Conservation (phyloP, 2,113 vertebrate genomes). For the Propithecus coquereli region DNA sequence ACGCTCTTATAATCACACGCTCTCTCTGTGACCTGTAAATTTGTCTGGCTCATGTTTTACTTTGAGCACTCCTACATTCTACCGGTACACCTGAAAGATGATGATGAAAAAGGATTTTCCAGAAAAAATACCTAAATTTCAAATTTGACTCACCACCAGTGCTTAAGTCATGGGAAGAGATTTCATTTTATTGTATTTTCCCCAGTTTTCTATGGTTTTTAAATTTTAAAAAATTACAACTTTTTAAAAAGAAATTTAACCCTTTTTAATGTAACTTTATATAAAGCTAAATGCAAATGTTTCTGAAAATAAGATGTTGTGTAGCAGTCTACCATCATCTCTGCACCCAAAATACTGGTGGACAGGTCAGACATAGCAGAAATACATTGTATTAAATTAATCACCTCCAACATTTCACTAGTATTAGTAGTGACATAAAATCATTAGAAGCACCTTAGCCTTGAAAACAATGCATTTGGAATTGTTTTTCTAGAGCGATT, state of each 20-base stretch:
- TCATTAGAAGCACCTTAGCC: background rate
- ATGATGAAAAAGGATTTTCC: background rate
- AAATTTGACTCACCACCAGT: background rate
- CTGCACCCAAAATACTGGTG: background rate
- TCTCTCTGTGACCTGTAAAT: background rate
- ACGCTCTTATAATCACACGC: background rate
- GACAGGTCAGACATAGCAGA: background rate
- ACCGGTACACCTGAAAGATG: background rate
- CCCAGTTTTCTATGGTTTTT: background rate
- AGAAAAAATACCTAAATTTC: background rate
- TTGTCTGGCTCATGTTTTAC: background rate
- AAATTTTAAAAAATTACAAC: background rate
- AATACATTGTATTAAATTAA: background rate
- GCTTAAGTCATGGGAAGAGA: background rate
- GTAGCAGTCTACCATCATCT: background rate
- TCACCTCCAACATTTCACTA: background rate
- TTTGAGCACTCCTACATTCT: background rate
- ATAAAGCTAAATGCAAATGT: background rate
- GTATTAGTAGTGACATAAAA: background rate
- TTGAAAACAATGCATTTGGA: background rate
- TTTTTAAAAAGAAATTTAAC: background rate
- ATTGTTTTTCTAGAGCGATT: background rate
- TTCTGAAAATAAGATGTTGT: slow-evolving; percentile 17
- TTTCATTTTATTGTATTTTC: background rate
- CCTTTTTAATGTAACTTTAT: background rate